Evolutionary conservation across 2,888 invertebrate genomes (phyloP), one percentile per base, ranked within the genome.

Genomic region (Diarsia rubi): DNA sequence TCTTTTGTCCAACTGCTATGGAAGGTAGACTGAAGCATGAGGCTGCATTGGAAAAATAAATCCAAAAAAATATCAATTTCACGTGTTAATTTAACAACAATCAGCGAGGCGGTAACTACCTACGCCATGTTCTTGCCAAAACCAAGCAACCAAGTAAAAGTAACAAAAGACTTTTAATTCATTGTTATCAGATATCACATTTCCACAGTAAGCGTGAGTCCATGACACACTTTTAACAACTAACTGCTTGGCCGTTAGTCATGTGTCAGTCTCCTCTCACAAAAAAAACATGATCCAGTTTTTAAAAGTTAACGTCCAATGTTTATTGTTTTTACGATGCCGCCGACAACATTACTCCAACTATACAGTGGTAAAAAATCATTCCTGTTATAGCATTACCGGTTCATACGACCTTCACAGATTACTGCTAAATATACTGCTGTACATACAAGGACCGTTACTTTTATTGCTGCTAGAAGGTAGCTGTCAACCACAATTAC

Each of bases 271-370:
- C 73, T 75, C 44, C 77, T 78, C 74, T 76, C 75, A 66, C 63
- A 88, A 83, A 87, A 87, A 88, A 82, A 85, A 70, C 81, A 75
- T 88, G 89, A 90, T 91, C 92, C 90, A 91, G 91, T 92, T 92
- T 88, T 82, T 80, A 89, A 90, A 90, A 89, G 86, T 83, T 87
- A 88, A 87, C 79, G 78, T 73, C 57, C 87, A 88, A 84, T 92
- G 94, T 93, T 92, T 92, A 92, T 91, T 88, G 91, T 94, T 95
- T 94, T 93, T 94, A 89, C 87, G 83, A 83, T 79, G 82, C 69
- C 63, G 80, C 66, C 79, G 82, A 69, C 74, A 69, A 19, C 49
- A 81, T 44, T 78, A 86, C 83, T 84, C 79, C 70, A 84, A 85
- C 82, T 75, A 82, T 77, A 73, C 78, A 75, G 69, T 71, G 64